Conservation (phyloP, 2,888 invertebrate species). For the Junonia oenone region DNA sequence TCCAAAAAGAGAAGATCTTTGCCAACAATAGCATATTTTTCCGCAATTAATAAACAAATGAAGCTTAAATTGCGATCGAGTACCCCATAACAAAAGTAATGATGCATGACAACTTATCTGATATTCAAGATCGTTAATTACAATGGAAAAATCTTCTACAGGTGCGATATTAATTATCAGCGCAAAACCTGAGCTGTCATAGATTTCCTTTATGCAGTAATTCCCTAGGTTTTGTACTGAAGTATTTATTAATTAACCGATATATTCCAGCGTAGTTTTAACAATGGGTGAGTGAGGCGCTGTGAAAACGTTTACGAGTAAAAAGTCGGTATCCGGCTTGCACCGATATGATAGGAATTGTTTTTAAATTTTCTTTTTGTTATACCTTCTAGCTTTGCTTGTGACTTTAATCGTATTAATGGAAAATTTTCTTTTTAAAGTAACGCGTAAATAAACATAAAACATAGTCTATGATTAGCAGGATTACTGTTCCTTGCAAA, state of each 20-base stretch:
- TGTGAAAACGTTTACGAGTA: constrained; percentile 21
- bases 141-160: constrained; percentile 9
- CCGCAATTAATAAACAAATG: no score
- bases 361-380: not conserved
- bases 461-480: no score
- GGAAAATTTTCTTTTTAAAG: no score
- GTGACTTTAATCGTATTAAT: no score
- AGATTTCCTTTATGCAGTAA: constrained; percentile 11
- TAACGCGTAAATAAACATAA: no score
- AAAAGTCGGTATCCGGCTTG: constrained; percentile 8
- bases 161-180: constrained; percentile 2
- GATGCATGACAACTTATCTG: not conserved
- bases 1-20: no score
- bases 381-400: no score
- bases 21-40: no score
- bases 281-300: no score
- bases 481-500: no score
- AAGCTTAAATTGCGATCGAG: not conserved
- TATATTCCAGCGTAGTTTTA: not conserved
- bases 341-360: not conserved
- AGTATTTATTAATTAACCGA: constrained; percentile 11
- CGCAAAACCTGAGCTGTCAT: constrained; percentile 12
- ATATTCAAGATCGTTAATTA: constrained; percentile 2
- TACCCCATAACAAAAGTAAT: not conserved
- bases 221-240: constrained; percentile 12